phyloP scores from a whole-genome alignment of 1,140 invertebrate genomes.

The Grapholita molesta region DNA sequence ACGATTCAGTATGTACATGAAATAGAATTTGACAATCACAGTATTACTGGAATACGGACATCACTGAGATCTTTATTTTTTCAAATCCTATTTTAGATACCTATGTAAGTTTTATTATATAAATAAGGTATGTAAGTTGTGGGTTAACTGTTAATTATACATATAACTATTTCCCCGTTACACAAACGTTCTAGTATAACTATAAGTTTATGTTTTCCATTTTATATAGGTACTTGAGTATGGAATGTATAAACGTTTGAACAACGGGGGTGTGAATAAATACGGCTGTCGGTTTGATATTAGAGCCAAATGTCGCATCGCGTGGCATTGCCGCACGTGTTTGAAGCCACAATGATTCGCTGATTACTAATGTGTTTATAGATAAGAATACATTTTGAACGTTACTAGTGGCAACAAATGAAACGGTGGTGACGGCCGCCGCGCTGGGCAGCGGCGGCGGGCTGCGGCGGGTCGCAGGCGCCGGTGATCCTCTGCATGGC shows the following conservation, averaged over 20 bases:
- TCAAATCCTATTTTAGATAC: neutral
- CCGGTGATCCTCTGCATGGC: conserved; percentile 51
- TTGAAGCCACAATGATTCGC: conserved; percentile 21
- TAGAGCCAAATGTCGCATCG: neutral
- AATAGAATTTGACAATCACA: conserved; percentile 4
- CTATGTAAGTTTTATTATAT: neutral
- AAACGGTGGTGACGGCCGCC: conserved; percentile 38
- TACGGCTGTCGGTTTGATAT: conserved; percentile 8
- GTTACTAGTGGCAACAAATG: conserved; percentile 44
- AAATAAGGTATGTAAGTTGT: neutral
- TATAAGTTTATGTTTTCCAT: neutral
- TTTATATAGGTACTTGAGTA: neutral
- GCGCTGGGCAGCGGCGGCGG: conserved; percentile 35
- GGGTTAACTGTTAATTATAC: conserved; percentile 12
- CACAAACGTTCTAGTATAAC: neutral
- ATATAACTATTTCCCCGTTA: neutral
- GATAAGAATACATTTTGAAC: conserved; percentile 44
- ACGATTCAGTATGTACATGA: neutral
- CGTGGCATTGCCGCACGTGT: neutral
- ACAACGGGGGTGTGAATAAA: neutral
- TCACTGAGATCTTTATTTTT: neutral
- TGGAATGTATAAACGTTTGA: neutral
- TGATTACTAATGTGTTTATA: conserved; percentile 25
- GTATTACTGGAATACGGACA: neutral
- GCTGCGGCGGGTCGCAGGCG: conserved; percentile 55